phyloP scores from a whole-genome alignment of 2,888 invertebrate species.

The Chrysomela aeneicollis region DNA sequence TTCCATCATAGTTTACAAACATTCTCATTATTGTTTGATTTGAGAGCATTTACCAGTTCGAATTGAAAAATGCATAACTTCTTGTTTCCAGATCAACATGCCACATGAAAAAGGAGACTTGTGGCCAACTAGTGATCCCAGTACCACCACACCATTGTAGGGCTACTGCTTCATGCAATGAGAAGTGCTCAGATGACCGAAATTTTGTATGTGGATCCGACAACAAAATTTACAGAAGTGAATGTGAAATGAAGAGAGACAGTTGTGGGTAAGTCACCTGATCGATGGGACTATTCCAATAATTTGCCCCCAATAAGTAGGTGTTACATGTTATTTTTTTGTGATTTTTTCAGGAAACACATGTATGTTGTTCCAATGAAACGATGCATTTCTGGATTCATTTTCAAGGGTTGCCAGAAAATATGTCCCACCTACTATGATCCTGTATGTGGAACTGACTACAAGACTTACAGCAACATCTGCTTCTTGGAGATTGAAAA shows the following conservation, averaged over 20 bases:
- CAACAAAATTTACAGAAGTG: conserved; percentile 87
- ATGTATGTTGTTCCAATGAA: conserved; percentile 91
- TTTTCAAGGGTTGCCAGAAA: conserved; percentile 85
- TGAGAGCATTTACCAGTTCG: too few relatives aligned
- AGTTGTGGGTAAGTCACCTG: conserved; percentile 81
- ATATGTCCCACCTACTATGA: conserved; percentile 88
- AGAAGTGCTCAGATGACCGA: conserved; percentile 74
- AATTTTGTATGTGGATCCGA: conserved; percentile 90
- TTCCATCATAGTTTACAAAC: too few relatives aligned
- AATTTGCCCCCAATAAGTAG: neutral
- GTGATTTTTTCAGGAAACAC: conserved; percentile 74
- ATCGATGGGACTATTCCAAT: neutral
- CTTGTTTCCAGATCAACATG: conserved; percentile 76
- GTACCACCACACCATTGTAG: conserved; percentile 86
- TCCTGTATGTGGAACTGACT: conserved; percentile 92
- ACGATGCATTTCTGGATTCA: conserved; percentile 83
- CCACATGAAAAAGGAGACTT: conserved; percentile 82
- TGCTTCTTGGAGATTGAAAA: conserved; percentile 93
- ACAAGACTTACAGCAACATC: conserved; percentile 91
- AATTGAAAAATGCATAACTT: neutral
- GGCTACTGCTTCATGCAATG: conserved; percentile 84
- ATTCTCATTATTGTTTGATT: too few relatives aligned
- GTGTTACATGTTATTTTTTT: neutral
- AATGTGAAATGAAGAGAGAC: conserved; percentile 90
- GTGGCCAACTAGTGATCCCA: conserved; percentile 84